Base-by-base conservation (phyloP, 2,797 vertebrate genomes). In the Miichthys miiuy region DNA sequence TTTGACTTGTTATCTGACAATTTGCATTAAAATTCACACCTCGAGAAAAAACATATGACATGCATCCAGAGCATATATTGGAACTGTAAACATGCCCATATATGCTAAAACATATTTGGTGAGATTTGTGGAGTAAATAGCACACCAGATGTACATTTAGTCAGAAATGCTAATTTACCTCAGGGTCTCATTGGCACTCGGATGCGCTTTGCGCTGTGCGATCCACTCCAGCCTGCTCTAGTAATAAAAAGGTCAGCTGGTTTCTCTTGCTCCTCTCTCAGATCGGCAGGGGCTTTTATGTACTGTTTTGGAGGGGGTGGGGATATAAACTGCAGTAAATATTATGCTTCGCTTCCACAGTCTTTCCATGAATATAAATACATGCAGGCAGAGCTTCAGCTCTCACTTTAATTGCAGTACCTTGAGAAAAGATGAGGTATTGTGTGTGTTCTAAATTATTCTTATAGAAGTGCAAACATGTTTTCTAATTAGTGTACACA, bases 401-500 rank as follows among this genome's bases (percentile, higher is more conserved):
- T 34, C 27, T 41, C 2, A 5, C 62, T 67, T 79, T 6, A 44
- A 23, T 47, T 80, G 77, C 38, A 46, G 46, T 27, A 55, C 30
- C 47, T 60, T 67, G 61, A 75, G 48, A 72, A 72, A 74, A 85
- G 48, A 84, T 47, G 56, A 68, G 48, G 25, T 76, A 57, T 69
- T 80, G 44, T 80, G 34, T 38, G 23, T 61, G 30, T 58, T 68
- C 38, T 52, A 58, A 77, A 81, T 80, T 42, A 57, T 61, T 67
- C 23, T 68, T 34, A 57, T 25, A 63, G 55, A 71, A 79, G 20
- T 51, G n/a, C 51, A 52, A 72, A 63, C 18, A 57, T 4, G 2
- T 77, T 79, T 77, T 68, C 30, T 66, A 79, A 83, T 83, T 75
- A 80, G 75, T 60, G 52, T 47, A 57, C 78, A 61, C 42, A 16